These are phyloP conservation scores for Seladonia tumulorum DNA, from an alignment of 2,888 invertebrate species.

Conservation along the genomic window DNA sequence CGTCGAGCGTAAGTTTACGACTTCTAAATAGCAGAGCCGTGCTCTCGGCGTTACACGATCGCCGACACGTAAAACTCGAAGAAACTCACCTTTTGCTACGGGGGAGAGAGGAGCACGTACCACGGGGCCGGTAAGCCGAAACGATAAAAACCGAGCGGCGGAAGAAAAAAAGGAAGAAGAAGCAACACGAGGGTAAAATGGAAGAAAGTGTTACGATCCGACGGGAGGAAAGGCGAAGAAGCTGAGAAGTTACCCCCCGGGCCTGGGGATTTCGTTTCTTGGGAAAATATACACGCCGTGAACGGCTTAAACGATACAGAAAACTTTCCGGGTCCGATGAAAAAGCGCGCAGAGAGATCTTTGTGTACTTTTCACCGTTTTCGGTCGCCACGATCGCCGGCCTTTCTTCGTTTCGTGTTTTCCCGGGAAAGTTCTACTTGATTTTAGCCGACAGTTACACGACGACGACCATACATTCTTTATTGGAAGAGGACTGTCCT, in stretches of 20 bases:
- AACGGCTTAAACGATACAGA: constrained; percentile 31
- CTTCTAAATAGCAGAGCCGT: constrained; percentile 54
- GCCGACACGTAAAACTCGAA: constrained; percentile 48
- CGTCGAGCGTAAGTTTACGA: constrained; percentile 63
- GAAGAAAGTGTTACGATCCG: constrained; percentile 41
- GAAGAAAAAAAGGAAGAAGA: background rate
- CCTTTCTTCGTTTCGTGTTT: background rate
- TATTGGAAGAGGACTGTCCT: background rate
- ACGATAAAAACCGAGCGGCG: constrained; percentile 46
- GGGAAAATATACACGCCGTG: constrained; percentile 17
- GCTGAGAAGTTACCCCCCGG: constrained; percentile 33
- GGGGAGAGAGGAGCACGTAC: constrained; percentile 25
- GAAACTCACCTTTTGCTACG: constrained; percentile 48
- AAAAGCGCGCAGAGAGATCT: background rate
- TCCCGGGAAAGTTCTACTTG: background rate
- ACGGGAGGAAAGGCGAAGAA: constrained; percentile 28
- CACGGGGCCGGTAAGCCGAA: constrained; percentile 48
- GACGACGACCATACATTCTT: background rate
- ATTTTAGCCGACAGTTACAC: background rate
- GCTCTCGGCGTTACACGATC: constrained; percentile 49
- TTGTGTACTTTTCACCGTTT: background rate
- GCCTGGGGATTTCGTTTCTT: constrained; percentile 34
- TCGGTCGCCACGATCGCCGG: background rate
- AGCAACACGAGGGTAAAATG: constrained; percentile 10
- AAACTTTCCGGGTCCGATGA: background rate